phyloP scores from a whole-genome alignment of 2,113 vertebrate species.

The Pseudorasbora parva region DNA sequence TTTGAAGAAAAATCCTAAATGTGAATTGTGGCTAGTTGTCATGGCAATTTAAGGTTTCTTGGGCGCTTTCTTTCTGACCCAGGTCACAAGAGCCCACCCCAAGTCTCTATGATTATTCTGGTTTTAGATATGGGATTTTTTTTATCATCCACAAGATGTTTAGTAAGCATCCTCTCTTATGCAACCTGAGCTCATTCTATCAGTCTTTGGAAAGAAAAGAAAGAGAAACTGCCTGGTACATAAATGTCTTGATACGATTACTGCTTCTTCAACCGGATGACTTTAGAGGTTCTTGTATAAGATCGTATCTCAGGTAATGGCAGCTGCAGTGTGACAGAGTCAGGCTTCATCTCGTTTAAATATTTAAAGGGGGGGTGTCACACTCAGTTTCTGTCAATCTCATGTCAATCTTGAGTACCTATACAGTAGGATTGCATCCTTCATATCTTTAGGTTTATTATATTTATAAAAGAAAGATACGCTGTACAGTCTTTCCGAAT shows the following conservation, averaged over 20 bases:
- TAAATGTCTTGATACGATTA: background rate
- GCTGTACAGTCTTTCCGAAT: no score
- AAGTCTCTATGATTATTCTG: no score
- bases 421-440: no score
- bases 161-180: background rate
- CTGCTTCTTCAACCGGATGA: background rate
- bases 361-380: no score
- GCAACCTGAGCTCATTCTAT: background rate
- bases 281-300: background rate
- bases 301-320: background rate
- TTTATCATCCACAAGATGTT: no score
- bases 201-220: background rate
- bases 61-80: background rate
- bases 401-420: no score
- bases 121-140: no score
- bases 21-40: background rate
- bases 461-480: no score
- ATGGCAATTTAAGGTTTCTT: background rate
- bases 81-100: no score
- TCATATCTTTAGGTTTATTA: no score
- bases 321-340: no score
- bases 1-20: background rate
- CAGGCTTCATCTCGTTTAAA: background rate
- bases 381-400: no score
- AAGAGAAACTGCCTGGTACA: background rate